Evolutionary conservation across 2,113 vertebrate genomes (phyloP), one percentile per base, ranked within the genome.

Genomic region (Xenopus laevis): DNA sequence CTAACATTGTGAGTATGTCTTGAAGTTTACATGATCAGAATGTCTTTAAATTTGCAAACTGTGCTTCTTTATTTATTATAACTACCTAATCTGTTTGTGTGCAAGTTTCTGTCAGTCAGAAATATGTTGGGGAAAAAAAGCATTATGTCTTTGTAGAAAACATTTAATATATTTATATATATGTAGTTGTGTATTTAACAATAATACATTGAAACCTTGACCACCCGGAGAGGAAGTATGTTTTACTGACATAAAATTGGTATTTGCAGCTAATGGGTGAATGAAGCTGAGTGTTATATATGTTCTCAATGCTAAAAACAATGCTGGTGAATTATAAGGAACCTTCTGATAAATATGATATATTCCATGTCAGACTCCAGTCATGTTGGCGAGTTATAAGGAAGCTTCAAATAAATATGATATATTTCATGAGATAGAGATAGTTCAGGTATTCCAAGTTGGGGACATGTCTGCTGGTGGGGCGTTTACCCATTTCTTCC

Each of bases 1-100:
- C 95, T 94, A 99, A 99, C 87, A 98, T 99, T 84, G 97, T 99
- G 87, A 98, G 97, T 97, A 87, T 83, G 82, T 81, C 84, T 88
- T 80, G 60, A 71, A 50, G 81, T 81, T 83, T 84, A 86, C 65
- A 79, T 79, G 8, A 59, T 59, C 73, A 87, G 60, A 89, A 57
- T 64, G 33, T 40, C 33, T 40, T 40, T 40, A 40, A 40, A 40
- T 40, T 7, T 40, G 68, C 72, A 44, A 45, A 52, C 11, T 65
- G 12, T 59, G 55, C 13, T 47, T 46, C 64, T 71, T 50, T n/a
- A n/a, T n/a, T 27, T 50, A 50, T 44, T 50, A 68, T 68, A 66
- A 40, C 60, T n/a, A 13, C 17, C 33, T 3, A 4, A 40, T 1
- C 66, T 75, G 23, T 27, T 27, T 27, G 1, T 27, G 47, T 40